Base-by-base conservation (phyloP, 1,140 invertebrate species). In the Drosophila carrolli region DNA sequence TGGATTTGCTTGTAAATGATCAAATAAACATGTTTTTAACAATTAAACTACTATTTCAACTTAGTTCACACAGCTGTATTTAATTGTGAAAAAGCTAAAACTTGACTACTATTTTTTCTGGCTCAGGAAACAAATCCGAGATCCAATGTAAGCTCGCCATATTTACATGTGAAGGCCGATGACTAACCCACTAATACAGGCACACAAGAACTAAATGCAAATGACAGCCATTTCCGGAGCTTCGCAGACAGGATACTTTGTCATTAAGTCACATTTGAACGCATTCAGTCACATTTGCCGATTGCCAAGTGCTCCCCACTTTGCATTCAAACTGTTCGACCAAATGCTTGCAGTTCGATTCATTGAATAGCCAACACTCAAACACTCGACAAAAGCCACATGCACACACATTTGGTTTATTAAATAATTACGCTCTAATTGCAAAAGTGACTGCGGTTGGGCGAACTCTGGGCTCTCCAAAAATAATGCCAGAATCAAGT, bases 361-460 rank as follows among this genome's bases (percentile, higher is more conserved):
- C 68, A 72, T 71, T 71, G 53, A 58, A 71, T 58, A 43, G 11
- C 66, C 38, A 66, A 35, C 65, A 53, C 48, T 61, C 60, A 68
- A 37, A 27, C 41, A 67, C 63, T 67, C n/a, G 32, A 41, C 62
- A 13, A 65, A 63, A 68, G 38, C 59, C 65, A 51, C 59, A 61
- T 32, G 11, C 61, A 66, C 58, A 56, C 40, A 54, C 56, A 65
- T 84, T 88, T 63, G 84, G 83, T 84, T 88, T 83, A 88, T 88
- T 80, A 84, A 88, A 88, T 89, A 89, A 88, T 88, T 88, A 88
- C 72, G 80, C 84, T 88, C 83, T 88, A 88, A 89, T 89, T 88
- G 80, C 83, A 83, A 89, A 83, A 71, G 84, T 77, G 76, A 73
- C 73, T 77, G 79, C 68, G 79, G 75, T 79, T 79, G 62, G 53